Evolutionary conservation across 2,113 vertebrate genomes (phyloP).

Genomic region (Oreocharis arfaki): DNA sequence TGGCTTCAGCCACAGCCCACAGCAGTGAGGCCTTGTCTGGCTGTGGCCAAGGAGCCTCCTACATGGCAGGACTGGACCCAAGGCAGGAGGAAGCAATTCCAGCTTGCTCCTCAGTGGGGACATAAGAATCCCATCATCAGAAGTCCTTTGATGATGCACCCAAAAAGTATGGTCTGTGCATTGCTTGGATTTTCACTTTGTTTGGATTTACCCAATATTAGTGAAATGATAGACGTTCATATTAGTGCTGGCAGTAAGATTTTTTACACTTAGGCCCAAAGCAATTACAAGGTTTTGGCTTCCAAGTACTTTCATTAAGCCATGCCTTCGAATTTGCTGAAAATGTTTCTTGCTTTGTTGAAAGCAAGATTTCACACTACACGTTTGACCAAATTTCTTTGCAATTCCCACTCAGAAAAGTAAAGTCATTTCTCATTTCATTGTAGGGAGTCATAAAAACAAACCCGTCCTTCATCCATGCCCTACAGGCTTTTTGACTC

Average conservation of each 20-base stretch:
- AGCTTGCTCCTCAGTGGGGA: neutral
- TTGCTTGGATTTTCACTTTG: neutral
- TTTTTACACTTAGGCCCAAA: neutral
- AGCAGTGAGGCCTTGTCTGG: neutral
- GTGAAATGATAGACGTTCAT: accelerated
- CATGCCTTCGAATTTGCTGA: neutral
- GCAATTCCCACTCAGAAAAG: neutral
- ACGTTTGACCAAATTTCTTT: neutral
- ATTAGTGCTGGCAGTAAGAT: neutral
- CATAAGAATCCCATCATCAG: neutral
- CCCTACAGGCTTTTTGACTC: neutral
- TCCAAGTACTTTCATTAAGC: neutral
- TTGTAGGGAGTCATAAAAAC: neutral
- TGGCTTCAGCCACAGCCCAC: neutral
- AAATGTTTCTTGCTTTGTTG: neutral
- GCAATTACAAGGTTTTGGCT: neutral
- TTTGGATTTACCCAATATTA: neutral
- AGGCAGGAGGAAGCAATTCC: neutral
- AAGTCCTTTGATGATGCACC: neutral
- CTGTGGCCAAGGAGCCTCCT: neutral
- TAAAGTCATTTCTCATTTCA: neutral
- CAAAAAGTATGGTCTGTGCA: neutral
- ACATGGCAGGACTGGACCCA: accelerated
- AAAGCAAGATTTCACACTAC: neutral
- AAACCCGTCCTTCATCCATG: neutral